These are phyloP conservation scores for Delphinapterus leucas DNA, from an alignment of 2,113 vertebrate genomes.

Conservation along the genomic window DNA sequence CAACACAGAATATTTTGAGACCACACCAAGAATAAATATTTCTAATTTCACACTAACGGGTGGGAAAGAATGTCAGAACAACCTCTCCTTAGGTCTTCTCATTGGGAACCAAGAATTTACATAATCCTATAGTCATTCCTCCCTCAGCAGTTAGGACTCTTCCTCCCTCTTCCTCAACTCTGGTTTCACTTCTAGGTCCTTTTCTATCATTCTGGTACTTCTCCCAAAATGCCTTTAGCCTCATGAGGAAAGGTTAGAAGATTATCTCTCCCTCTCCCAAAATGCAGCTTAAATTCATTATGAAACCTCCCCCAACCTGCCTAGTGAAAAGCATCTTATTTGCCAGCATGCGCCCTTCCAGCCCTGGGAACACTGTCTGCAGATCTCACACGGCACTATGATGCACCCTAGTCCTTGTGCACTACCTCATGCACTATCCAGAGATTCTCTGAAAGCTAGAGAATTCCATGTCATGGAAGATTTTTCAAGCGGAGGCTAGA, in stretches of 20 bases:
- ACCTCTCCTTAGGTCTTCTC: neutral
- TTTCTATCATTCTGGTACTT: neutral
- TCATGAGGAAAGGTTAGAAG: neutral
- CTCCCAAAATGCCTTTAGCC: neutral
- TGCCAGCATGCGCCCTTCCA: neutral
- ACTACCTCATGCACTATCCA: neutral
- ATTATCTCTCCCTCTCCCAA: neutral
- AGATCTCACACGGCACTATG: neutral
- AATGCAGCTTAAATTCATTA: neutral
- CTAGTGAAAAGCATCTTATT: neutral
- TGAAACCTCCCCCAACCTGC: neutral
- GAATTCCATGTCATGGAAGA: neutral
- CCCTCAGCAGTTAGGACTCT: neutral
- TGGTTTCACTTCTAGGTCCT: neutral
- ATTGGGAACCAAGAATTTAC: neutral
- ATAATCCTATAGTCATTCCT: neutral
- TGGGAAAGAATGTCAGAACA: neutral
- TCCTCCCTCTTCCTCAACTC: neutral
- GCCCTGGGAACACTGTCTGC: neutral
- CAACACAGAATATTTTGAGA: neutral
- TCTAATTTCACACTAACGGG: neutral
- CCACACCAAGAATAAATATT: neutral
- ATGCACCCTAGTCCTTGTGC: neutral
- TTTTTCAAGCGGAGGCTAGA: neutral
- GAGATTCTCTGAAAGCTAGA: neutral